Evolutionary conservation across 2,888 invertebrate species (phyloP).

Genomic region (Platycheirus rosarum): DNA sequence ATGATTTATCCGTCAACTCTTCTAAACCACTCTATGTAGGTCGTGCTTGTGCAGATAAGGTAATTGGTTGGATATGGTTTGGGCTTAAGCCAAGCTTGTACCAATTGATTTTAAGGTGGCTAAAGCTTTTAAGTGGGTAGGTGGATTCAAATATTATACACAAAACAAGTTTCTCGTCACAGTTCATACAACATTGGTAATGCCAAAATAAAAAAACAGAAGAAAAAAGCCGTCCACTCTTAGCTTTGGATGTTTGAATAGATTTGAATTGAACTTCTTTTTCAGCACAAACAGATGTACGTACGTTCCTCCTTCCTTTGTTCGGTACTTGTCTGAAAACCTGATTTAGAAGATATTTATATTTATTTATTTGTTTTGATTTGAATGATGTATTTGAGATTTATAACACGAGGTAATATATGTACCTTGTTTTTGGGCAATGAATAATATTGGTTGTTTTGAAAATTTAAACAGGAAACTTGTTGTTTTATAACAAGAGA

Average conservation of each 20-base stretch:
- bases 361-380: conserved; percentile 14
- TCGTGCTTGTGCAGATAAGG: conserved; percentile 8
- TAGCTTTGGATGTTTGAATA: not conserved
- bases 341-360: conserved; percentile 14
- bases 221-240: not conserved
- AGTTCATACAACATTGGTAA: conserved; percentile 12
- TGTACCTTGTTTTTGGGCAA: too few relatives aligned
- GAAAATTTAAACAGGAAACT: too few relatives aligned
- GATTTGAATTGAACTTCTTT: conserved; percentile 2
- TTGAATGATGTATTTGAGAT: conserved; percentile 10
- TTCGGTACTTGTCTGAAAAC: not conserved
- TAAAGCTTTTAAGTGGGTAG: conserved; percentile 11
- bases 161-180: conserved; percentile 40
- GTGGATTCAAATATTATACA: conserved; percentile 19
- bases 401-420: not conserved
- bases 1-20: conserved; percentile 14
- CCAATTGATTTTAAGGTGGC: conserved; percentile 9
- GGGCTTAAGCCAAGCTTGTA: conserved; percentile 21
- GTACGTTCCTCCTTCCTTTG: too few relatives aligned
- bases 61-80: conserved; percentile 5
- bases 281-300: not conserved
- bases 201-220: not conserved
- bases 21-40: conserved; percentile 1
- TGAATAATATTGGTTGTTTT: too few relatives aligned
- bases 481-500: too few relatives aligned